These are phyloP conservation scores for Tetranychus piercei DNA, from an alignment of 2,888 invertebrate species.

Conservation along the genomic window DNA sequence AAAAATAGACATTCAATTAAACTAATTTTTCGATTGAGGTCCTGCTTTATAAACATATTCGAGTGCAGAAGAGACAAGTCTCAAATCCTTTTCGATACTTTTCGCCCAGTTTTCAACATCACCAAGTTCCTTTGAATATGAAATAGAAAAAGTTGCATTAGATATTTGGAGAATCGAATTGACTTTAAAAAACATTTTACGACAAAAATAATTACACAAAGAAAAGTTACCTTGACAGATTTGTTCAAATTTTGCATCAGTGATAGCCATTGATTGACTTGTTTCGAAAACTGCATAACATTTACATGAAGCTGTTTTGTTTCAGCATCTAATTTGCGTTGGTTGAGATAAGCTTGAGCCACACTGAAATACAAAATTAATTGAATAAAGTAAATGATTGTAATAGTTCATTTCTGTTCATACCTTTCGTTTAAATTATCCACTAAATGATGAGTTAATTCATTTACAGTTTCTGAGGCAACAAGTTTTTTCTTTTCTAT, in stretches of 20 bases:
- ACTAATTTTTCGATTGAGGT: slow-evolving; percentile 3
- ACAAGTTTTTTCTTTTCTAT: slow-evolving; percentile 65
- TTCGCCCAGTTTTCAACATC: slow-evolving; percentile 98
- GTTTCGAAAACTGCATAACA: slow-evolving; percentile 82
- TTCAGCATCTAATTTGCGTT: slow-evolving; percentile 89
- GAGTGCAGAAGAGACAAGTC: slow-evolving; percentile 69
- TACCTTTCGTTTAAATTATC: slow-evolving; percentile 96
- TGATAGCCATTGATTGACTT: slow-evolving; percentile 89
- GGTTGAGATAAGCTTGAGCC: slow-evolving; percentile 92
- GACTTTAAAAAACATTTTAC: not conserved
- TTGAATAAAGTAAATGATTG: not conserved
- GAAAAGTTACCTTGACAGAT: slow-evolving; percentile 33
- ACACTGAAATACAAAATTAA: slow-evolving; percentile 47
- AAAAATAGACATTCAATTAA: no score
- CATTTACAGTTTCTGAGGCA: slow-evolving; percentile 75
- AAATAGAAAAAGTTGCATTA: slow-evolving; percentile 67
- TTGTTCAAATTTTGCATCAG: slow-evolving; percentile 44
- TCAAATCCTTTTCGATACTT: slow-evolving; percentile 88
- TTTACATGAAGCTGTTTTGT: slow-evolving; percentile 85
- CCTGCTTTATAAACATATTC: slow-evolving; percentile 65
- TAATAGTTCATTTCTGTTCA: slow-evolving; percentile 2
- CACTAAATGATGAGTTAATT: slow-evolving; percentile 77
- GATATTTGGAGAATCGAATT: slow-evolving; percentile 34
- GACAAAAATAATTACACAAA: not conserved
- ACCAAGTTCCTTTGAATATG: slow-evolving; percentile 61